Evolutionary conservation across 2,888 invertebrate genomes (phyloP).

Genomic region (Lydus trimaculatus): DNA sequence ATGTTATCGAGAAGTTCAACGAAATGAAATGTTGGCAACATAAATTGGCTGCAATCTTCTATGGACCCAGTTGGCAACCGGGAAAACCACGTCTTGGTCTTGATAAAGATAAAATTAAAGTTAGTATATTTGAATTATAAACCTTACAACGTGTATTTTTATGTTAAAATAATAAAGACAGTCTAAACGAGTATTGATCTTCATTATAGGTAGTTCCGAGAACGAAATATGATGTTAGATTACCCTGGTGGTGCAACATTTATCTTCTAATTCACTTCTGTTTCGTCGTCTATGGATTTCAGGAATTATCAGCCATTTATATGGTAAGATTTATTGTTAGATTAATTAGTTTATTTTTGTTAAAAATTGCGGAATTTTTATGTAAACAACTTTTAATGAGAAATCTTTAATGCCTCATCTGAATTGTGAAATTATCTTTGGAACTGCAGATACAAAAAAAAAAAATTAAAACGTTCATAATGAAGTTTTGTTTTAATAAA

Average conservation of each 20-base stretch:
- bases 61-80: conserved; percentile 90
- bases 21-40: conserved; percentile 67
- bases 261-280: conserved; percentile 74
- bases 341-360: conserved; percentile 12
- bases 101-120: conserved; percentile 79
- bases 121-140: conserved; percentile 58
- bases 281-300: conserved; percentile 71
- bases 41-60: conserved; percentile 75
- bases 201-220: conserved; percentile 67
- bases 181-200: conserved; percentile 1
- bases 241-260: conserved; percentile 72
- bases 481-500: background rate
- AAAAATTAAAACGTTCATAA: background rate
- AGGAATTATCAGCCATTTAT: conserved; percentile 68
- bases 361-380: background rate
- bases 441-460: too few relatives aligned
- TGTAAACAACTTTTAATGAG: background rate
- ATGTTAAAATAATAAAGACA: background rate
- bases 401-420: background rate
- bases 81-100: conserved; percentile 79
- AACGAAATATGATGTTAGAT: conserved; percentile 71
- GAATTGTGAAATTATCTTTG: too few relatives aligned
- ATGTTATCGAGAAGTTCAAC: conserved; percentile 71
- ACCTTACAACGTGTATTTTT: background rate
- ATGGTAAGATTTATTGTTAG: conserved; percentile 65